Base-by-base conservation (phyloP, 2,113 vertebrate species). In the Epinephelus fuscoguttatus region DNA sequence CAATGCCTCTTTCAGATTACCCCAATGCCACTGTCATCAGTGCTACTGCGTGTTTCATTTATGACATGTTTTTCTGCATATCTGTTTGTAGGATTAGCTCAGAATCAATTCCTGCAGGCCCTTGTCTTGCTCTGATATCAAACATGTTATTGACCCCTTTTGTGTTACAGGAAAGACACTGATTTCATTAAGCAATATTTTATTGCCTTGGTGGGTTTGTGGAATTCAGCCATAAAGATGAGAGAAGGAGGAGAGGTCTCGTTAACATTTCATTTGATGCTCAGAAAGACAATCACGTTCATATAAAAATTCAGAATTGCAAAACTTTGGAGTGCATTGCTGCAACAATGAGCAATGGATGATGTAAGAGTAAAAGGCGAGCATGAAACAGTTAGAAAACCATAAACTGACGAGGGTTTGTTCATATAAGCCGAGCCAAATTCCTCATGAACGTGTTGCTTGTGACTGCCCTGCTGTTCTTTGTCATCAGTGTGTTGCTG, bases 1-100 rank as follows among this genome's bases (percentile, higher is more conserved):
- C 23, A 55, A 82, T 76, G 17, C 42, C 40, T 71, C 27, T 37
- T 19, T 40, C 33, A 23, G 79, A 92, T 30, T 89, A 90, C 75
- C 18, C 2, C 2, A 14, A 1, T 23, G 61, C 45, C 57, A 30
- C 3, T 70, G 53, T 15, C n/a, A 59, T 62, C 40, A 59, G 60
- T 52, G 42, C 33, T 50, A 33, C 61, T 37, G 60, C 2, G 21
- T 40, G 4, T 50, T 63, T 50, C 1, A 25, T 70, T 57, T 69
- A 49, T 27, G 40, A 17, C 17, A 19, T 50, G 7, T 30, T 13
- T 13, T 62, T 8, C 3, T 15, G n/a, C n/a, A 30, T 30, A 33
- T 42, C 27, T 71, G 21, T 27, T 59, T 73, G 19, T 14, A 25
- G 13, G 21, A 66, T 55, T 10, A 1, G 6, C 55, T 70, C 42